Evolutionary conservation across 2,113 vertebrate genomes (phyloP).

Genomic region (Calyptommatus sinebrachiatus): DNA sequence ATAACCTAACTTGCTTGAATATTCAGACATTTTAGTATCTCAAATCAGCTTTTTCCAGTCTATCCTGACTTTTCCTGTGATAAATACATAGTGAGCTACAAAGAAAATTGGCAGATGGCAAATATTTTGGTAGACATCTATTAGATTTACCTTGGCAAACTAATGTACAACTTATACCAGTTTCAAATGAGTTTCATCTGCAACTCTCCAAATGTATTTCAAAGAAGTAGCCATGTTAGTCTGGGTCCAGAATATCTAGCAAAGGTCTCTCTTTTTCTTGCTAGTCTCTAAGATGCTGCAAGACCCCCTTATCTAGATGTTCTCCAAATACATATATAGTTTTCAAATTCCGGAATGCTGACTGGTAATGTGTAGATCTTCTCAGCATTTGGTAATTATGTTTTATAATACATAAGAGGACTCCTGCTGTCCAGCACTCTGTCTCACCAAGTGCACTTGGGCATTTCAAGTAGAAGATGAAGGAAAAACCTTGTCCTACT

Average conservation of each 20-base stretch:
- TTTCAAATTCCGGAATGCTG: neutral
- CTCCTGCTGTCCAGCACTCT: no score
- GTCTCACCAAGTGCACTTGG: neutral
- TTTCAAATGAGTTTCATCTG: neutral
- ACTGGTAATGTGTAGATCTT: neutral
- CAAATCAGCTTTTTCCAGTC: neutral
- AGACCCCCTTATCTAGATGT: no score
- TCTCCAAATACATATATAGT: neutral
- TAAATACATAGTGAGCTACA: neutral
- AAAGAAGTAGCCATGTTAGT: no score
- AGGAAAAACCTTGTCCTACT: no score
- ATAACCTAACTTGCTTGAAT: neutral
- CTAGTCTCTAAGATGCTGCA: no score
- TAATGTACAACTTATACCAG: rapidly evolving
- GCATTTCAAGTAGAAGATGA: no score
- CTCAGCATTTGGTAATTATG: neutral
- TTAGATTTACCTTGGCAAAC: neutral
- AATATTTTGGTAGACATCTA: no score
- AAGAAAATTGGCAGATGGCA: neutral
- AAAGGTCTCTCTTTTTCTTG: no score
- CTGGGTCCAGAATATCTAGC: no score
- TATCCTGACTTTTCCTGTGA: neutral
- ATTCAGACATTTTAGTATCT: neutral
- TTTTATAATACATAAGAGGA: neutral
- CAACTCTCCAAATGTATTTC: neutral